These are phyloP conservation scores for Mormyrus proboscirostris DNA, from an alignment of 2,797 vertebrate species.

Conservation along the genomic window DNA sequence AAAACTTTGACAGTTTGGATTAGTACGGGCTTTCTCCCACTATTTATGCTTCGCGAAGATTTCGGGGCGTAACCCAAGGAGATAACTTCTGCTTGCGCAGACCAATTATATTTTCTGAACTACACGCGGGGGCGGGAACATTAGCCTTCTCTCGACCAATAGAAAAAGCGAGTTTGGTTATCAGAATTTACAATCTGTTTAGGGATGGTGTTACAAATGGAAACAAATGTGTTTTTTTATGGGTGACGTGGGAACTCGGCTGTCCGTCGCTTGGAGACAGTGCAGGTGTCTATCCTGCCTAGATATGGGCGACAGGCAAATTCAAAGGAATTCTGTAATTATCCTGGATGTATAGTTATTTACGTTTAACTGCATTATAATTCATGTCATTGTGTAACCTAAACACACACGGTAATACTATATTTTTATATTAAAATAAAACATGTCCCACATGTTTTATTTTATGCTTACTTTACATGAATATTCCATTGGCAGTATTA, in stretches of 20 bases:
- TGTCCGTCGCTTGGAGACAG: constrained; percentile 62
- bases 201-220: constrained; percentile 74
- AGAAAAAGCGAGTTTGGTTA: constrained; percentile 48
- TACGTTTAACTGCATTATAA: not conserved
- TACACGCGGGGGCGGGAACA: constrained; percentile 35
- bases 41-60: constrained; percentile 41
- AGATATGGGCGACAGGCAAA: constrained; percentile 15
- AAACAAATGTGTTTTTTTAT: constrained; percentile 78
- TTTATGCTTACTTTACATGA: not conserved
- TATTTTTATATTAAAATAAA: not conserved
- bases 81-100: constrained; percentile 39
- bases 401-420: not conserved
- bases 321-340: constrained; percentile 28
- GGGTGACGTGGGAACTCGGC: constrained; percentile 75
- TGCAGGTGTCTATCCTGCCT: constrained; percentile 26
- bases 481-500: not conserved
- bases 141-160: constrained; percentile 47
- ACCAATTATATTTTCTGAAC: constrained; percentile 48
- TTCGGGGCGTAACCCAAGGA: constrained; percentile 40
- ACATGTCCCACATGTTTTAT: not conserved
- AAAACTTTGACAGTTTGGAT: constrained; percentile 56
- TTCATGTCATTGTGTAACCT: not conserved
- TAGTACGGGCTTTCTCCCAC: constrained; percentile 40
- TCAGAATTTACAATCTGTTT: constrained; percentile 71
- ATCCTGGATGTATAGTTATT: constrained; percentile 17